Evolutionary conservation across 1,140 invertebrate species (phyloP), one percentile per base, ranked within the genome.

Genomic region (Chrysopa pallens): DNA sequence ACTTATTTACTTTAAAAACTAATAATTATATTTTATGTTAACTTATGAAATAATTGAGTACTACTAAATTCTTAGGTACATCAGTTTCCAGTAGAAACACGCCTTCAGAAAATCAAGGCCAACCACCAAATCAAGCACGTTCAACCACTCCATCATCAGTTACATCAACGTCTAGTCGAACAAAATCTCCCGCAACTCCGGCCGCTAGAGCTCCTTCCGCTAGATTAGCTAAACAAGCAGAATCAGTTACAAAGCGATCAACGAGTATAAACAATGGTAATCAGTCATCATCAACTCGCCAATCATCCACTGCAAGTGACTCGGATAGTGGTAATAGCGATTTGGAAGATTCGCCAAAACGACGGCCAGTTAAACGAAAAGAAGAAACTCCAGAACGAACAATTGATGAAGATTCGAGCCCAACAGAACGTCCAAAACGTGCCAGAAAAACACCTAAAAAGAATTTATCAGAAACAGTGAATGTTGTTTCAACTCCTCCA

Each of bases 171-270:
- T 71, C 64, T 50, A 74, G 66, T 42, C 70, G 69, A 49, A 77
- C 66, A 41, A 82, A 80, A 55, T 79, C 76, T 54, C 72, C 70
- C 8, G 71, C 68, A 1, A 69, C 67, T 13, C 63, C 67, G 2
- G 63, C 63, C 4, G 63, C 58, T 28, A 59, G 15, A 49, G 38
- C 33, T 27, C 42, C 7, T 36, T 23, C 29, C 8, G 42, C 51
- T 42, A 48, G 63, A 12, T 56, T 55, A 1, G 56, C 57, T 0
- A 55, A 62, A 17, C 50, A 1, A 56, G 53, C 0, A 50, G 57
- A 33, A 62, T 63, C 36, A 33, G 43, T 0, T 59, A 62, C 7
- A 11, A 8, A 9, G 6, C 8, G 31, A 12, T 23, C 17, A 23
- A 23, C 17, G 5, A 23, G 17, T 23, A 23, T 23, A 23, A 23